Evolutionary conservation across 2,797 vertebrate genomes (phyloP).

Genomic region (Uromys caudimaculatus): DNA sequence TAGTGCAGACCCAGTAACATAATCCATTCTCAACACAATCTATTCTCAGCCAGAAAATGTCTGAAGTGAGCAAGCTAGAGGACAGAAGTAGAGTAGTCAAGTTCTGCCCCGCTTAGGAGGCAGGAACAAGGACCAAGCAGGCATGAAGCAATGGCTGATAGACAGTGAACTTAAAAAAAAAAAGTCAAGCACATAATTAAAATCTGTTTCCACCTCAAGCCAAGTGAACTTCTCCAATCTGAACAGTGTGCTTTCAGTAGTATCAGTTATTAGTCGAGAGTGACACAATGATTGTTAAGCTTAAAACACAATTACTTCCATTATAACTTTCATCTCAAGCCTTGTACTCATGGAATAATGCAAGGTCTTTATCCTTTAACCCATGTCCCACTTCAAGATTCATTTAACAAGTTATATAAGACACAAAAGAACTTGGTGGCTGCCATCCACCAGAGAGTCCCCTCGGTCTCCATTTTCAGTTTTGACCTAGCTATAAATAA

Average conservation of each 20-base stretch:
- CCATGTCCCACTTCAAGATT: not conserved
- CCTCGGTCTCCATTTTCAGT: conserved; percentile 19
- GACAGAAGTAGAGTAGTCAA: not conserved
- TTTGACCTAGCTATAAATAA: conserved; percentile 61
- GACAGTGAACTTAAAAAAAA: not conserved
- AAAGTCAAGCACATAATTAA: not conserved
- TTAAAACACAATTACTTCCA: conserved; percentile 35
- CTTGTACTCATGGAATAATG: not conserved
- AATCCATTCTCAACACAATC: not conserved
- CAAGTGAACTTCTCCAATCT: not conserved
- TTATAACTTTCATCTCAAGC: conserved; percentile 44
- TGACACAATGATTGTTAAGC: not conserved
- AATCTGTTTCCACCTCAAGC: not conserved
- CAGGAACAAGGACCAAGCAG: not conserved
- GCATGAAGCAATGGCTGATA: not conserved
- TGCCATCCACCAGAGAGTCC: conserved; percentile 8
- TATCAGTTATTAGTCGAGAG: not conserved
- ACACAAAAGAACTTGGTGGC: not conserved
- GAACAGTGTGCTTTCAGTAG: not conserved
- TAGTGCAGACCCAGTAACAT: not conserved
- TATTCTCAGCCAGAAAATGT: not conserved
- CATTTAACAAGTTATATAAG: conserved; percentile 51
- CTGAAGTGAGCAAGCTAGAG: not conserved
- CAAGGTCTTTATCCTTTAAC: conserved; percentile 30
- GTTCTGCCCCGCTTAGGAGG: not conserved